Conservation (phyloP, 2,113 vertebrate species). For the Prochilodus magdalenae region DNA sequence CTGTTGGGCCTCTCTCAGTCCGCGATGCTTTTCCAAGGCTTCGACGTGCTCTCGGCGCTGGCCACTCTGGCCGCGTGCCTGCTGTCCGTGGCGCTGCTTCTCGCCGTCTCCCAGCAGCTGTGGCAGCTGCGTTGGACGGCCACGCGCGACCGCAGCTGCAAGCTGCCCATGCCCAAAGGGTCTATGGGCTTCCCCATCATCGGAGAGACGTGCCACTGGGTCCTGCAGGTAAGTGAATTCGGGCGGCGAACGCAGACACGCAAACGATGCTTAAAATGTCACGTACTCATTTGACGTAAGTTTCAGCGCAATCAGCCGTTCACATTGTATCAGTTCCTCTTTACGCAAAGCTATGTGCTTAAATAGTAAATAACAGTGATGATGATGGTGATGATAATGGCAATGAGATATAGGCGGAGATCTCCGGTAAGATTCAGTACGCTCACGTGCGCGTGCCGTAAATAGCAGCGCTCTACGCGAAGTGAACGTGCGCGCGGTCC, state of each 20-base stretch:
- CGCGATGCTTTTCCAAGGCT: constrained; percentile 90
- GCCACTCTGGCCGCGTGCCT: constrained; percentile 93
- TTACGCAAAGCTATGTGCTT: too few species aligned
- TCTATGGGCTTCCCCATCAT: constrained; percentile 98
- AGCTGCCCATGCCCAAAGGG: constrained; percentile 94
- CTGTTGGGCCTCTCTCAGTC: constrained; percentile 15
- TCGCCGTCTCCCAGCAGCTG: constrained; percentile 94
- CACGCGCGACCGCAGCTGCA: constrained; percentile 94
- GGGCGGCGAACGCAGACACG: constrained; percentile 2
- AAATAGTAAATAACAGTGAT: too few species aligned
- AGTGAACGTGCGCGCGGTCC: neutral
- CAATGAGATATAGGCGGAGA: too few species aligned
- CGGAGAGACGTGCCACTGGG: constrained; percentile 98
- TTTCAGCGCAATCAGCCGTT: too few species aligned
- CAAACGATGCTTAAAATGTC: neutral
- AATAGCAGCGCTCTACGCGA: neutral
- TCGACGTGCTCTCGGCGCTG: constrained; percentile 94
- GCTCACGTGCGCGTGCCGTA: too few species aligned
- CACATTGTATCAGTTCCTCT: too few species aligned
- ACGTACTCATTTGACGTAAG: too few species aligned
- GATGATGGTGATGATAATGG: too few species aligned
- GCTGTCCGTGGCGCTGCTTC: constrained; percentile 91
- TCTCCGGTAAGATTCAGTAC: too few species aligned
- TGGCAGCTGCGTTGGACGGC: constrained; percentile 97
- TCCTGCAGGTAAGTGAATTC: constrained; percentile 89